phyloP scores from a whole-genome alignment of 2,888 invertebrate species.

The Perithous albicinctus region DNA sequence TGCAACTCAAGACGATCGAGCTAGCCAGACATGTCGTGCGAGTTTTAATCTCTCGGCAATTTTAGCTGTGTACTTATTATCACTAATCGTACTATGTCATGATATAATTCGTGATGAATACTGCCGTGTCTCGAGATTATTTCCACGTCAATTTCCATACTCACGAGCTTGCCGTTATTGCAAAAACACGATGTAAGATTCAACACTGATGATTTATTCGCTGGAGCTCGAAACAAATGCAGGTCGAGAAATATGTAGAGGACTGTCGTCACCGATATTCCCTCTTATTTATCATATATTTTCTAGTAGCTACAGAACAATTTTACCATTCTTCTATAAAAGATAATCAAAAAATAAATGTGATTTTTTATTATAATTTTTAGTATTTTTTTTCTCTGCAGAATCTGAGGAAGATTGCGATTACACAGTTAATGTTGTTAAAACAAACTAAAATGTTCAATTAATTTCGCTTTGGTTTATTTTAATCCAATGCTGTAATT shows the following conservation, averaged over 20 bases:
- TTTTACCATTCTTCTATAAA: too few relatives aligned
- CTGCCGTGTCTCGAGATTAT: background rate
- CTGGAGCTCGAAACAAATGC: too few relatives aligned
- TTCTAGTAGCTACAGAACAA: too few relatives aligned
- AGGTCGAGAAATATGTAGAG: background rate
- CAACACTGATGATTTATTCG: background rate
- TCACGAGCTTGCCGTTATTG: background rate
- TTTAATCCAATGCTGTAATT: too few relatives aligned
- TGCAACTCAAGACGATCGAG: background rate
- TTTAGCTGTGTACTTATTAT: constrained; percentile 6
- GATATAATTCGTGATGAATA: constrained; percentile 5
- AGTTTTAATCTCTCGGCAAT: constrained; percentile 46
- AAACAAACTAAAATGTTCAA: too few relatives aligned
- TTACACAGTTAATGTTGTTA: background rate
- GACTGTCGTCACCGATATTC: background rate
- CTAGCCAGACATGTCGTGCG: constrained; percentile 9
- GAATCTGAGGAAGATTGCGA: background rate
- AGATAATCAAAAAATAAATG: too few relatives aligned
- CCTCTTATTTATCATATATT: background rate
- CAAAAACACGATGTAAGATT: background rate
- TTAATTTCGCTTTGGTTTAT: too few relatives aligned
- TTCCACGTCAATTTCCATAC: background rate
- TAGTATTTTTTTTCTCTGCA: background rate
- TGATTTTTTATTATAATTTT: too few relatives aligned
- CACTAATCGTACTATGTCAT: constrained; percentile 5